Conservation (phyloP, 2,888 invertebrate genomes). For the Eupithecia subfuscata region DNA sequence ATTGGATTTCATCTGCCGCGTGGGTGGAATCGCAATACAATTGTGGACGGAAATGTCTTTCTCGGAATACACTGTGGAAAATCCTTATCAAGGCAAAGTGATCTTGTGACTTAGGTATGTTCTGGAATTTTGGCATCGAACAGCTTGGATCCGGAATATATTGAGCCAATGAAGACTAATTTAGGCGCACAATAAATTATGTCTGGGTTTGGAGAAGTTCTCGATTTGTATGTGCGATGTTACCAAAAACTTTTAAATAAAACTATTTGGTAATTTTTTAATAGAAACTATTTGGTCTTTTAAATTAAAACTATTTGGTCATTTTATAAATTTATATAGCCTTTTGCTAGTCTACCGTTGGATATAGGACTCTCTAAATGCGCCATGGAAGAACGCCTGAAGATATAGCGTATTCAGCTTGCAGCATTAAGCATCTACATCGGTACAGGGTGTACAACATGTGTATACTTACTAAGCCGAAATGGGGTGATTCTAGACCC, state of each 20-base stretch:
- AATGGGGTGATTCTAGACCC: too few species aligned
- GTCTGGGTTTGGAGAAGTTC: background rate
- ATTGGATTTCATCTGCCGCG: background rate
- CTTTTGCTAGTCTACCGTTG: too few species aligned
- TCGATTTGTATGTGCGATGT: background rate
- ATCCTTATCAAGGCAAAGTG: background rate
- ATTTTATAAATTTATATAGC: too few species aligned
- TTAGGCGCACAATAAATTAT: constrained; percentile 2
- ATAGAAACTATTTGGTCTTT: too few species aligned
- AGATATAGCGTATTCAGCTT: too few species aligned
- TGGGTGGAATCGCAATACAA: background rate
- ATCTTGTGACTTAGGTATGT: constrained; percentile 14
- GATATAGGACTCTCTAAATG: too few species aligned
- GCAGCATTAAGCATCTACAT: too few species aligned
- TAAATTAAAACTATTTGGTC: too few species aligned
- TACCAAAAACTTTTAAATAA: background rate
- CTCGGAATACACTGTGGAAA: background rate
- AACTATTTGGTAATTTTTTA: too few species aligned
- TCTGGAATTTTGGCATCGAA: constrained; percentile 22
- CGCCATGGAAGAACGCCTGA: too few species aligned
- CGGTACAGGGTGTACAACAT: too few species aligned
- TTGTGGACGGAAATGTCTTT: background rate
- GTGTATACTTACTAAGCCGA: too few species aligned
- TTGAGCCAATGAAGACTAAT: constrained; percentile 22
- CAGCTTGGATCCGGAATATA: constrained; percentile 17